phyloP scores from a whole-genome alignment of 2,113 vertebrate species.

The Rattus rattus region DNA sequence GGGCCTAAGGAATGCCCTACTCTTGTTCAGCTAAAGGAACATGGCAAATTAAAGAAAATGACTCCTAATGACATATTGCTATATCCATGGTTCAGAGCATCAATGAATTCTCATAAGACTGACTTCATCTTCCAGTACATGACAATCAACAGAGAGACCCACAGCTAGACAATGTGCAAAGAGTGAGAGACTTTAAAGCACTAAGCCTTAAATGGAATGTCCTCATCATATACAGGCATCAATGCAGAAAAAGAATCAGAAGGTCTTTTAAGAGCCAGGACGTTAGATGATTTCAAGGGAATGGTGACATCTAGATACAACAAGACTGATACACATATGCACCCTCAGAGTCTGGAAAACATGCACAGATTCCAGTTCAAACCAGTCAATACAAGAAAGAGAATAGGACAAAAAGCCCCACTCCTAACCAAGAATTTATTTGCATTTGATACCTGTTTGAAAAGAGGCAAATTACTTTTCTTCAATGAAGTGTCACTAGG shows the following conservation, averaged over 20 bases:
- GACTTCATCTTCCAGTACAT: neutral
- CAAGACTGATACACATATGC: too few species aligned
- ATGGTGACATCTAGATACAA: neutral
- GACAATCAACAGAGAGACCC: neutral
- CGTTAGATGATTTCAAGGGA: neutral
- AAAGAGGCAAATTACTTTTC: neutral
- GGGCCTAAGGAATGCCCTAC: neutral
- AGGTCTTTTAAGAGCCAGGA: neutral
- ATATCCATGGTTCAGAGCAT: neutral
- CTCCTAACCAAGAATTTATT: neutral
- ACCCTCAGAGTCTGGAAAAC: neutral
- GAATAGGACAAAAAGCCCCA: neutral
- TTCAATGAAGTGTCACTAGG: neutral
- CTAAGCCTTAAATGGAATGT: too few species aligned
- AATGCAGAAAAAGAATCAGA: neutral
- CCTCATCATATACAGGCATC: neutral
- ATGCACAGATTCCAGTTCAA: neutral
- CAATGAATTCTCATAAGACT: neutral
- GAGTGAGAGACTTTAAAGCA: neutral
- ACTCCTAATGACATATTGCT: neutral
- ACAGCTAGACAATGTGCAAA: fast-evolving
- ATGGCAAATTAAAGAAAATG: neutral
- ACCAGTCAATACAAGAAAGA: neutral
- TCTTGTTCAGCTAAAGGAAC: neutral
- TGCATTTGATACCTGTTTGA: neutral